phyloP scores from a whole-genome alignment of 2,797 vertebrate species.

The Chrosomus eos region DNA sequence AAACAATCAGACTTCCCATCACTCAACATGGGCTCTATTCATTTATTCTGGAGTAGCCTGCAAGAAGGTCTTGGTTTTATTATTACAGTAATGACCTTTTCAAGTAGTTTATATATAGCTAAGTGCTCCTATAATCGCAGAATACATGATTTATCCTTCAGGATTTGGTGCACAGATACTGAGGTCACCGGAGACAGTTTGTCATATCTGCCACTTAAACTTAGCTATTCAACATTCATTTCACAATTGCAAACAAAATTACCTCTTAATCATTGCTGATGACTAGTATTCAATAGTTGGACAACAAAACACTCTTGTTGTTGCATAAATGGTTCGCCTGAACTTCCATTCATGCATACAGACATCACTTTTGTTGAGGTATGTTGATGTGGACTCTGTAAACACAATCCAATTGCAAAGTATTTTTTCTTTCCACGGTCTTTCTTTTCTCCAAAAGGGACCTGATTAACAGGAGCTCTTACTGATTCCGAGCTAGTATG shows the following conservation, averaged over 20 bases:
- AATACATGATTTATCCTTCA: not conserved
- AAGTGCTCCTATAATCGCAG: not conserved
- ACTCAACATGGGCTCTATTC: not conserved
- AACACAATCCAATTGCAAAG: slow-evolving; percentile 12
- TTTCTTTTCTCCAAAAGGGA: slow-evolving; percentile 20
- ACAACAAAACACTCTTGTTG: slow-evolving; percentile 20
- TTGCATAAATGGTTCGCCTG: not conserved
- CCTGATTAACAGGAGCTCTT: slow-evolving; percentile 8
- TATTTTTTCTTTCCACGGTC: not conserved
- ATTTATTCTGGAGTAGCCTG: not conserved
- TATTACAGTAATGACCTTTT: not conserved
- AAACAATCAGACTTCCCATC: not conserved
- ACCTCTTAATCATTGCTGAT: not conserved
- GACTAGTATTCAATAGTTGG: slow-evolving; percentile 7
- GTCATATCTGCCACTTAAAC: not conserved
- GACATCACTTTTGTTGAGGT: slow-evolving; percentile 13
- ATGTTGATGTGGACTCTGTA: slow-evolving; percentile 6
- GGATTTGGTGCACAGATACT: slow-evolving; percentile 6
- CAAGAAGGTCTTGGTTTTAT: not conserved
- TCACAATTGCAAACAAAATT: not conserved
- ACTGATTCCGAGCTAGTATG: not conserved
- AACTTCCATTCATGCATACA: slow-evolving; percentile 8
- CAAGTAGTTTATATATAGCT: not conserved
- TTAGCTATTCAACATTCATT: slow-evolving; percentile 15
- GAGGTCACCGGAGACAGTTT: not conserved